Base-by-base conservation (phyloP, 92 coral and sea anemone genomes). In the Palythoa heliodiscus region DNA sequence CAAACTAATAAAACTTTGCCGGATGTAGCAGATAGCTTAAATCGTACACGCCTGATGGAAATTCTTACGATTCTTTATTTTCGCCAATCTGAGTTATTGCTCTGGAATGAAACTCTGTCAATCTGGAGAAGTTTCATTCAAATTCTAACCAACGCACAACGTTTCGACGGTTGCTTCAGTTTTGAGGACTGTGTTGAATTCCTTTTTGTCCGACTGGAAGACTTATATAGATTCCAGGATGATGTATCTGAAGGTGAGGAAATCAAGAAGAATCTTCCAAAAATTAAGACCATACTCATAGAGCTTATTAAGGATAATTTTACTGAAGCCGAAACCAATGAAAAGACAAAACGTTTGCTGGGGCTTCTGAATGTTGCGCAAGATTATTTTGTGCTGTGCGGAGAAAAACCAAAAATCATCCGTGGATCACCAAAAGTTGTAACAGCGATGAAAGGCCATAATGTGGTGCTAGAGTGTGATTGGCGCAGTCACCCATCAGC, bases 91-190 rank as follows among this genome's bases (percentile, higher is more conserved):
- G 68, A 75, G 43, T 10, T 39, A 29, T 13, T 69, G 11, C 20
- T 73, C 5, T 87, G 92, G 92, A 83, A 83, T 17, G 37, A 61
- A 17, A 87, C 70, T 9, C 39, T 90, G 16, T 47, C 60, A 11
- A 53, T 81, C 3, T 67, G 75, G 69, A 84, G 88, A 20, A 86
- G 77, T 7, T 83, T 76, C 39, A 17, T 87, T 11, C 77, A 90
- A 38, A 52, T 83, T 20, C 69, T 77, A 19, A 38, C 90, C 8
- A 52, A 61, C 22, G 25, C 17, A 11, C 82, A 87, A 16, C 66
- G 78, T 53, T 83, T 90, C 43, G 58, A 86, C 1, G 86, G 87
- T 25, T 90, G 92, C 68, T 87, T 86, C 16, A 86, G 90, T 43
- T 13, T 72, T 38, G 75, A 76, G 75, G 92, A 90, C 55, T 90